Base-by-base conservation (phyloP, 2,888 invertebrate genomes). In the Sinopyrophorus schimmeli region DNA sequence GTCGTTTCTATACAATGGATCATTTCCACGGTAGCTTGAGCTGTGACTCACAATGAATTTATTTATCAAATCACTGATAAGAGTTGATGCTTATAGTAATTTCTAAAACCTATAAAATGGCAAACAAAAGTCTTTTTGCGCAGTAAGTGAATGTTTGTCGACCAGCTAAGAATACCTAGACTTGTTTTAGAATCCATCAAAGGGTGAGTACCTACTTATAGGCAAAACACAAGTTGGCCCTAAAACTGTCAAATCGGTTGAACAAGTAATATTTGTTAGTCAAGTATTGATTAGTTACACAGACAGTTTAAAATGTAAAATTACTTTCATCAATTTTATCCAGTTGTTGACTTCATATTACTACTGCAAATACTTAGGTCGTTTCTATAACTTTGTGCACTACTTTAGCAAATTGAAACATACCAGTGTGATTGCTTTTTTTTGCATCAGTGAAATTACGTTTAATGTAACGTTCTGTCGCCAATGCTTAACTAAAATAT, bases 41-140 rank as follows among this genome's bases (percentile, higher is more conserved):
- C 43, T 53, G 50, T 57, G 49, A 57, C 41, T 54, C 55, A 53
- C 49, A 57, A 57, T 58, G 57, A 60, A 57, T 57, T 53, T 57
- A 58, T 57, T 57, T 60, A 60, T 58, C 56, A 53, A 57, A 56
- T 49, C 53, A 31, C 39, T 54, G 60, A 60, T 60, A 60, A 60
- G 60, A 37, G 34, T 50, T 43, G 48, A 58, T 47, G 44, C 34
- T 52, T 53, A 47, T 53, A 51, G 49, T 53, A 57, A 57, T 53
- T 55, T 55, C 47, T 41, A 55, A 55, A 57, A 55, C 53, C 50
- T 58, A 58, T 58, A 58, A 58, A 58, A 44, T 56, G 48, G 50
- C 47, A 21, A 51, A 49, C 47, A 37, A 40, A 30, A 50, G 32
- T 41, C 46, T 48, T 54, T 57, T 44, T 53, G 44, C 46, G 52